These are phyloP conservation scores for Phrynosoma blainvillii DNA, from an alignment of 2,113 vertebrate genomes.

Conservation along the genomic window DNA sequence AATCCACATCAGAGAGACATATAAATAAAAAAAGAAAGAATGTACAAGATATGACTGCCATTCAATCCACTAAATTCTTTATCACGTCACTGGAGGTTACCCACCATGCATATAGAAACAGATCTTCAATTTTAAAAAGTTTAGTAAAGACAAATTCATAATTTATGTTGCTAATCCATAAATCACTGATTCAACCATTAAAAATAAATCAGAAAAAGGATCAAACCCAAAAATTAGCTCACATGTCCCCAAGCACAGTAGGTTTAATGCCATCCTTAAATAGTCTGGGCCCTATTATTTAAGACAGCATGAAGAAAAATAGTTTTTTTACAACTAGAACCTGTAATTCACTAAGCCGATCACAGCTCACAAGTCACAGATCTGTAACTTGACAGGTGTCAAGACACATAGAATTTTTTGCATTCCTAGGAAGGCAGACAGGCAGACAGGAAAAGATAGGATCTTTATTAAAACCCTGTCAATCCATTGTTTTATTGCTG, in stretches of 20 bases:
- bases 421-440: neutral
- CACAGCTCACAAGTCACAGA: neutral
- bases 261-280: conserved; percentile 15
- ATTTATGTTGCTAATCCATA: neutral
- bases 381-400: neutral
- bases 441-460: neutral
- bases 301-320: neutral
- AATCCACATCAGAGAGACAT: neutral
- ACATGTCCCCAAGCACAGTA: conserved; percentile 15
- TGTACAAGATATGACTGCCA: neutral
- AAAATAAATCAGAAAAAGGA: neutral
- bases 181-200: neutral
- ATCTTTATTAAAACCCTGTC: neutral
- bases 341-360: neutral
- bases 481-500: neutral
- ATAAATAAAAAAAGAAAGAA: neutral
- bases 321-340: neutral
- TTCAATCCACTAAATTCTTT: neutral
- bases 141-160: neutral
- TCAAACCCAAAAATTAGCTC: conserved; percentile 23
- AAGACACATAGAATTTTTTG: neutral
- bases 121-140: neutral
- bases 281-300: neutral
- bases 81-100: neutral
- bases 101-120: neutral